Base-by-base conservation (phyloP, 1,140 invertebrate species). In the Nylanderia fulva region DNA sequence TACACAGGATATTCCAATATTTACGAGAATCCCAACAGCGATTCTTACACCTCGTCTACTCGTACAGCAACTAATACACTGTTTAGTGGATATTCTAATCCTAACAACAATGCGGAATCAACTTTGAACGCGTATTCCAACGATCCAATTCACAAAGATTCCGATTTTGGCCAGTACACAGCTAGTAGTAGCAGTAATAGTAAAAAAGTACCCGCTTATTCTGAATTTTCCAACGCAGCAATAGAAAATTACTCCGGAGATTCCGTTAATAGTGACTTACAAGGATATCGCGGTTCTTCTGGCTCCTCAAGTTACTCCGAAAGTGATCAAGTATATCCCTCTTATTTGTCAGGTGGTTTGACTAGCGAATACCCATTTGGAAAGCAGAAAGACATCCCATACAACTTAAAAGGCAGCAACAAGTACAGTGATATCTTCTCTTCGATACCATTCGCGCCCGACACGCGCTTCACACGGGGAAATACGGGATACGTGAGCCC, bases 381-480 rank as follows among this genome's bases (percentile, higher is more conserved):
- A 42, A 88, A 88, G 21, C 66, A 74, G 7, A 89, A 86, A 45
- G 77, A 72, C 5, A 18, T 13, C n/a, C 15, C 33, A 1, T 84
- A 77, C 24, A 52, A 39, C 56, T 21, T 71, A 15, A 68, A 74
- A 36, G 66, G 63, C 13, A 45, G 77, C 15, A 72, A 54, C 21
- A 89, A 88, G 15, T 88, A 77, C n/a, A 83, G 9, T 24, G 84
- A 88, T 6, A 27, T 60, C 1, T 84, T 60, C 1, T 84, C 84
- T 11, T 48, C 86, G 0, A 11, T 29, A 5, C 63, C 84, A n/a
- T 45, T n/a, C n/a, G n/a, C n/a, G n/a, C n/a, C 84, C 2, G 88
- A 86, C 0, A 87, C 27, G 5, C 88, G 88, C 52, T 89, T 85
- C n/a, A 74, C 86, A 4, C 69, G 88, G 24, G 88, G 88, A 60